Evolutionary conservation across 2,888 invertebrate genomes (phyloP), one percentile per base, ranked within the genome.

Genomic region (Hydrotaea diabolus): DNA sequence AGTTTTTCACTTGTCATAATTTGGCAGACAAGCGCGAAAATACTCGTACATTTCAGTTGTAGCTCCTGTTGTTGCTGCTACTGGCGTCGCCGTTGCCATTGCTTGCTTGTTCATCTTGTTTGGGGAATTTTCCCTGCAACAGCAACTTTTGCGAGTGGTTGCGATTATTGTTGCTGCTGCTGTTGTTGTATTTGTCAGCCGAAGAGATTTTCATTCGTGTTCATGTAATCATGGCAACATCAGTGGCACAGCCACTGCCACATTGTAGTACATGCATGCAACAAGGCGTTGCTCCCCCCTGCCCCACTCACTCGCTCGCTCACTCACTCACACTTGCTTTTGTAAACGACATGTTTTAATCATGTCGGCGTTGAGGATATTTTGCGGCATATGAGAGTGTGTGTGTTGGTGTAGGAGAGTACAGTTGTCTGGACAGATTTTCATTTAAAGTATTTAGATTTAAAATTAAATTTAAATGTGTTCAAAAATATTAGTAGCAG

Each of bases 1-100:
- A 72, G 69, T 76, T 80, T 85, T 85, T 80, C 71, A 80, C 84
- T 85, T 86, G 81, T 86, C 85, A 87, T 87, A 86, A 87, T 86
- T 87, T 87, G 82, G 81, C 85, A 86, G 86, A 85, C 87, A 86
- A 82, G 83, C 85, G 80, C 85, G 79, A 86, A 86, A 84, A 86
- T 66, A 80, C 79, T 78, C 77, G 80, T 73, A 85, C 82, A 82
- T 17, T 69, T 80, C 49, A 31, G 78, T 53, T 78, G 43, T 77
- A 46, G 8, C 7, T 39, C 36, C 71, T 46, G 66, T 57, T 66
- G 64, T 43, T 81, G 62, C 69, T 73, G 74, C 26, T 78, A 80
- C 81, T 76, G 3, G 46, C 64, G 77, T 55, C 80, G 21, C 39
- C 19, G 39, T 39, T 39, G 66, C 66, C 66, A 23, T 19, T 0